These are phyloP conservation scores for Cataglyphis rosenhaueri DNA, from an alignment of 2,888 invertebrate genomes.

Conservation along the genomic window DNA sequence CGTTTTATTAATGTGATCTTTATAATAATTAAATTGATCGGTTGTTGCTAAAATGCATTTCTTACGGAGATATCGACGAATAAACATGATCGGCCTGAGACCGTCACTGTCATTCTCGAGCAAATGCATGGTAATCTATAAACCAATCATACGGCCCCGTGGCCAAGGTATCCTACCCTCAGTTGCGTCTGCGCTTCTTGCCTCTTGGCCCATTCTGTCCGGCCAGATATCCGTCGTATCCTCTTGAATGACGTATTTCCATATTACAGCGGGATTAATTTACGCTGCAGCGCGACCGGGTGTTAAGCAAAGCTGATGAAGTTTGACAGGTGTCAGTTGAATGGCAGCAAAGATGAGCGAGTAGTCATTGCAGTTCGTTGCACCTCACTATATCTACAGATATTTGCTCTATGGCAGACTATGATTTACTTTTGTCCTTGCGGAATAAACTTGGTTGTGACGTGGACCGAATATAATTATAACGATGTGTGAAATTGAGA, in stretches of 20 bases:
- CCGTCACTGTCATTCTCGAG: conserved; percentile 48
- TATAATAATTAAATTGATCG: not conserved
- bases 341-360: conserved; percentile 45
- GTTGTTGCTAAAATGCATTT: not conserved
- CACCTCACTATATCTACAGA: conserved; percentile 35
- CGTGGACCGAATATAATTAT: not conserved
- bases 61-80: conserved; percentile 42
- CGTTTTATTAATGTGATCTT: not conserved
- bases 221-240: conserved; percentile 63
- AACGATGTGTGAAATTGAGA: not conserved
- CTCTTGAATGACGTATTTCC: conserved; percentile 78
- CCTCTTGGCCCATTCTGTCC: conserved; percentile 60
- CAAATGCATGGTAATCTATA: conserved; percentile 78
- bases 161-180: conserved; percentile 61
- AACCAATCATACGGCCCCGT: conserved; percentile 82
- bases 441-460: conserved; percentile 1
- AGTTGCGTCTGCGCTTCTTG: conserved; percentile 71
- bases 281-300: conserved; percentile 66
- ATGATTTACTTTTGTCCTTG: not conserved
- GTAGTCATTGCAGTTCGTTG: conserved; percentile 34
- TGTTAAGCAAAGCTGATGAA: conserved; percentile 75
- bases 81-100: conserved; percentile 53
- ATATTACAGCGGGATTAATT: conserved; percentile 83
- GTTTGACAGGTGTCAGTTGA: conserved; percentile 75
- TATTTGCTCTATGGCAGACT: not conserved